These are phyloP conservation scores for Priapulus caudatus DNA, from an alignment of 2,888 invertebrate species.

Conservation along the genomic window DNA sequence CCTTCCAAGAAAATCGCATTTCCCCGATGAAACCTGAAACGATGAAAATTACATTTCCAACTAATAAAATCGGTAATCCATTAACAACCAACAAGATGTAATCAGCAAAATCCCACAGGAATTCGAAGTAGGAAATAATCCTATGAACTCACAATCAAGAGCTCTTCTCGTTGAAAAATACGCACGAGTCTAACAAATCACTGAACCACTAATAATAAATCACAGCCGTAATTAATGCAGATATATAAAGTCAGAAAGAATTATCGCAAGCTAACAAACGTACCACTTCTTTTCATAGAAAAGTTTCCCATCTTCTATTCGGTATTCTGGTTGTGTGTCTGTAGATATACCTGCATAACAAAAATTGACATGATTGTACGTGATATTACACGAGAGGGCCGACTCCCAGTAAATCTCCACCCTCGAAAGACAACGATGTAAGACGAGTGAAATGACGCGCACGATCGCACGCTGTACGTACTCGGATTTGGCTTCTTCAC, in stretches of 20 bases:
- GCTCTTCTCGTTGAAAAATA: constrained; percentile 3
- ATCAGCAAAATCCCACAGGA: constrained; percentile 16
- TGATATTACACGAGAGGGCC: too few relatives aligned
- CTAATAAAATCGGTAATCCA: constrained; percentile 10
- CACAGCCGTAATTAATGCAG: too few relatives aligned
- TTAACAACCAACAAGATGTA: constrained; percentile 9
- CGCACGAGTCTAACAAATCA: too few relatives aligned
- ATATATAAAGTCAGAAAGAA: too few relatives aligned
- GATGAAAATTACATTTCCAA: constrained; percentile 15
- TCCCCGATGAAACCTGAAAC: constrained; percentile 66
- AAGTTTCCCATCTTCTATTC: constrained; percentile 87
- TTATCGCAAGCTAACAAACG: too few relatives aligned
- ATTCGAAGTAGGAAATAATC: constrained; percentile 9
- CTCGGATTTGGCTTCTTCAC: too few relatives aligned
- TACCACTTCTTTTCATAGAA: constrained; percentile 82
- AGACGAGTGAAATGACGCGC: too few relatives aligned
- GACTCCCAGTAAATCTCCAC: too few relatives aligned
- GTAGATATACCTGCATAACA: constrained; percentile 12
- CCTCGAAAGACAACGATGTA: too few relatives aligned
- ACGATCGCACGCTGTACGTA: too few relatives aligned
- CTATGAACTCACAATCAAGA: neutral
- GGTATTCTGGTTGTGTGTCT: constrained; percentile 48
- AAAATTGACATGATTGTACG: too few relatives aligned
- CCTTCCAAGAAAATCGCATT: constrained; percentile 85
- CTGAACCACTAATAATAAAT: too few relatives aligned